phyloP scores from a whole-genome alignment of 2,797 vertebrate genomes.

The Holocentrus rufus region DNA sequence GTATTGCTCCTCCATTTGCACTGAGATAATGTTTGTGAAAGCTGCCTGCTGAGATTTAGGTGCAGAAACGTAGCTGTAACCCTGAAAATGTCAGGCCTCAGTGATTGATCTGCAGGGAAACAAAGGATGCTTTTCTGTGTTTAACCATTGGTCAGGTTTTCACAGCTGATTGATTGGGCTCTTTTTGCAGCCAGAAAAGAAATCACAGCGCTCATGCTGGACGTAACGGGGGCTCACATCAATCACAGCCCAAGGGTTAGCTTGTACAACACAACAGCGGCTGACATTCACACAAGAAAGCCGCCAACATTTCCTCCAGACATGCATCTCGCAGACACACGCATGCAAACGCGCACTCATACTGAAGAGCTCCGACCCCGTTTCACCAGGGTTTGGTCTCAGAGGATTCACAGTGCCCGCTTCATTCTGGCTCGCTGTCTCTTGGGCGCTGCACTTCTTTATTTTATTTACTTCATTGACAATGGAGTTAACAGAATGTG shows the following conservation, averaged over 20 bases:
- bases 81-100: conserved; percentile 42
- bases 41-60: conserved; percentile 54
- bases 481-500: too few relatives aligned
- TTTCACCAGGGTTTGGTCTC: conserved; percentile 44
- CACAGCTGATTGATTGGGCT: conserved; percentile 77
- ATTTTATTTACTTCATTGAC: too few relatives aligned
- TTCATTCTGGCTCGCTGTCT: too few relatives aligned
- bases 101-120: conserved; percentile 74
- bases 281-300: conserved; percentile 72
- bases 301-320: conserved; percentile 58
- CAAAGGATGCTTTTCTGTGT: conserved; percentile 67
- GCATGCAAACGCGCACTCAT: conserved; percentile 35
- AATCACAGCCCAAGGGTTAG: conserved; percentile 70
- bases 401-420: not conserved
- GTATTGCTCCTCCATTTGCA: conserved; percentile 16
- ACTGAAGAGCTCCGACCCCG: not conserved
- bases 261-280: conserved; percentile 58
- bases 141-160: conserved; percentile 68
- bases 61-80: conserved; percentile 35
- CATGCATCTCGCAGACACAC: conserved; percentile 40
- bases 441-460: too few relatives aligned
- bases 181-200: conserved; percentile 66
- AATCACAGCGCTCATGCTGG: conserved; percentile 61
- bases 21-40: conserved; percentile 25
- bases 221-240: conserved; percentile 66